Percentiles rank a stretch among this genome's conserved stretches.
Conservation (phyloP, 2,797 vertebrate genomes). For the Xenops minutus region DNA sequence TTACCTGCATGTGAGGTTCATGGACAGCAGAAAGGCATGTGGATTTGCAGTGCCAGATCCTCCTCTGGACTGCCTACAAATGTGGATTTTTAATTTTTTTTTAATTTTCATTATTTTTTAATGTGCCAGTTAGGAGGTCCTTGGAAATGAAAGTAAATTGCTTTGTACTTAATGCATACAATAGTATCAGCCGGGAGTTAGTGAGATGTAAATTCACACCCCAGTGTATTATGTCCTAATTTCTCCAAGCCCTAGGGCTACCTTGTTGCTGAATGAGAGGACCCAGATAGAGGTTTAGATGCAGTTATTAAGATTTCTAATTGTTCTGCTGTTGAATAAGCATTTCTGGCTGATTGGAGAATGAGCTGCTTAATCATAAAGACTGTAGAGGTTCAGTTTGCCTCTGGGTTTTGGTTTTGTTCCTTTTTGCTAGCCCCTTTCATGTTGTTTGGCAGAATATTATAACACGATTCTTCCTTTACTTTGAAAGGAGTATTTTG, state of each 20-base stretch:
- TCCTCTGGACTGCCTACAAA: background rate
- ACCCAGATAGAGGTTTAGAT: background rate
- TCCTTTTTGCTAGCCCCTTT: background rate
- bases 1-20: background rate
- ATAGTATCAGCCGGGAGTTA: background rate
- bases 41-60: background rate
- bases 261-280: background rate
- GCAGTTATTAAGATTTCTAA: background rate
- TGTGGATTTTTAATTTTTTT: background rate
- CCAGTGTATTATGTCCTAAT: background rate
- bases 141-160: background rate
- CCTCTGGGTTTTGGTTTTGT: background rate
- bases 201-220: background rate
- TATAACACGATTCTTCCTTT: background rate
- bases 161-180: background rate
- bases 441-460: background rate
- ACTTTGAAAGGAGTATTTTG: background rate
- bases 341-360: background rate
- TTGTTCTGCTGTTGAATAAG: background rate
- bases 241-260: background rate
- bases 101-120: background rate
- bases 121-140: background rate
- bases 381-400: background rate
- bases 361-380: background rate
- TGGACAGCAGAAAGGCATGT: background rate